Evolutionary conservation across 1,140 invertebrate genomes (phyloP).

Genomic region (Ceratina australensis): DNA sequence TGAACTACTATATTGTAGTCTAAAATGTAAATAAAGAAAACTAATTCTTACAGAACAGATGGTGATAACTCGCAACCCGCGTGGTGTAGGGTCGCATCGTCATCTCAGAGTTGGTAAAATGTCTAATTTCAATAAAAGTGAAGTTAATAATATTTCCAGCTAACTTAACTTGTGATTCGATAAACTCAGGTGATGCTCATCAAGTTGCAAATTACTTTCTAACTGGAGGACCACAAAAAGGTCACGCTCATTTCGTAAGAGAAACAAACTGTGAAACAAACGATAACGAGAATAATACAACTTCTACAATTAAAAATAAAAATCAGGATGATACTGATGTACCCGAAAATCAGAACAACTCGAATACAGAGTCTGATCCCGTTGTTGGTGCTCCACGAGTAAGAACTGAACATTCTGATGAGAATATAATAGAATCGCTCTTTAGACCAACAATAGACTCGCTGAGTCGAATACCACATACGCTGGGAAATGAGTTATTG

Average conservation of each 20-base stretch:
- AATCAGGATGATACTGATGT: not conserved
- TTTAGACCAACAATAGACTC: not conserved
- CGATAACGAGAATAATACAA: not conserved
- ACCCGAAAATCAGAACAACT: not conserved
- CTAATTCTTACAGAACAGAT: constrained; percentile 39
- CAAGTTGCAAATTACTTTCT: constrained; percentile 69
- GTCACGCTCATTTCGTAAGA: constrained; percentile 46
- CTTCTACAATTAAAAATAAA: constrained; percentile 9
- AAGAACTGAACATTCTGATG: not conserved
- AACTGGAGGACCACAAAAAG: constrained; percentile 60
- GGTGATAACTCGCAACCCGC: constrained; percentile 31
- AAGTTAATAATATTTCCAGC: not conserved
- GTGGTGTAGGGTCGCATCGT: constrained; percentile 44
- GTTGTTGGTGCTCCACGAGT: constrained; percentile 11
- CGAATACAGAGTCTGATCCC: constrained; percentile 1
- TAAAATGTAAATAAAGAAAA: constrained; percentile 37
- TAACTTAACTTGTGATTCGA: not conserved
- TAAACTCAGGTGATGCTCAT: constrained; percentile 58
- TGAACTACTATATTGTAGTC: constrained; percentile 42
- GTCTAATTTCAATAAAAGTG: not conserved
- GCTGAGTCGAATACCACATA: not conserved
- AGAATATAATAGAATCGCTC: not conserved
- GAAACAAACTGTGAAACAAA: constrained; percentile 17
- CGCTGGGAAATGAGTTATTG: not conserved
- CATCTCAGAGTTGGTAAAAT: constrained; percentile 38